Base-by-base conservation (phyloP, 2,888 invertebrate genomes). In the Sicus ferrugineus region DNA sequence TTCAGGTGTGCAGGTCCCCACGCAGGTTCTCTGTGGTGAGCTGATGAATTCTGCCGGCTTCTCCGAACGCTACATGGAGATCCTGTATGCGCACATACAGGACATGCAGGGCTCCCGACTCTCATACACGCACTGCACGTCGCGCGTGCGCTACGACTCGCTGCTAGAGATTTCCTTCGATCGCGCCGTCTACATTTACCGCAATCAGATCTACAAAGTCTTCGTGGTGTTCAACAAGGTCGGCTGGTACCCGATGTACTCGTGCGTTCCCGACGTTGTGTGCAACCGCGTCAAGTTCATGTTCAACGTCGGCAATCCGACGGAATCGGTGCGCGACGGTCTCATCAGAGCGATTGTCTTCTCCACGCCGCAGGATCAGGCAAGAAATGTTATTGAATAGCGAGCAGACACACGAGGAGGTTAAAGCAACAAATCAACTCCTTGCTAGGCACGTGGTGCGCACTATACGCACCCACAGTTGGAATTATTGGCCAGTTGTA, bases 41-140 rank as follows among this genome's bases (percentile, higher is more conserved):
- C 73, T 84, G 3, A 83, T 83, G 83, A 82, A 80, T 38, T 81
- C 83, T 0, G 81, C 82, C 19, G 80, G 81, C 0, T 83, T 85
- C 76, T 82, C 86, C 26, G 81, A 83, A 73, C 77, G 83, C 0
- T 94, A 94, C 85, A 90, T 90, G 14, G 94, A 94, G 87, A 88
- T 93, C 74, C 87, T 94, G 62, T 94, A 94, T 82, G 93, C 93
- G 19, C 92, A 93, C 85, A 87, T 94, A 70, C 87, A 93, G 77
- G 94, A 94, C 85, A 90, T 90, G 28, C 92, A 93, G 84, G 93
- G 93, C 5, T 91, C 92, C 61, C 87, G 93, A 4, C 88, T 94
- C 77, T 93, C 94, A 0, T 93, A 93, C 84, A 93, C 92, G 0
- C 93, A 94, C 85, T 93, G 92, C 80, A 92, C 93, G 63, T 91